These are phyloP conservation scores for Catajapyx aquilonaris DNA, from an alignment of 1,140 invertebrate species.

Conservation along the genomic window DNA sequence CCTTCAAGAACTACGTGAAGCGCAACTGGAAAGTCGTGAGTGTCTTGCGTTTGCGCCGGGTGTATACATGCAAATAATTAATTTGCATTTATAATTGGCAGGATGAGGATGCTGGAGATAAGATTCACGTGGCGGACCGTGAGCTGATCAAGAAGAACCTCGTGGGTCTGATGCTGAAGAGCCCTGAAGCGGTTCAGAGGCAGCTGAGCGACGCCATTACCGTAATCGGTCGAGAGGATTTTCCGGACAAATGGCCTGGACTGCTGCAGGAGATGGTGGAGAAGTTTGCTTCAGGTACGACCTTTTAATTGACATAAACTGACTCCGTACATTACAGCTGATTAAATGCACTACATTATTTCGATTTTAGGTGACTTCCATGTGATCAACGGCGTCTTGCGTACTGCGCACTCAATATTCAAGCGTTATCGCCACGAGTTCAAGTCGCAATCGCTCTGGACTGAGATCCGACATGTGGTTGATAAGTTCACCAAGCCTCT, in stretches of 20 bases:
- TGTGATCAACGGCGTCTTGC: constrained; percentile 81
- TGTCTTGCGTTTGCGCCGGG: constrained; percentile 12
- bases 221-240: constrained; percentile 84
- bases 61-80: not conserved
- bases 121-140: constrained; percentile 61
- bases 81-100: constrained; percentile 16
- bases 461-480: constrained; percentile 90
- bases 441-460: constrained; percentile 83
- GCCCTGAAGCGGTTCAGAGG: constrained; percentile 71
- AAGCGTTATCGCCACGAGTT: constrained; percentile 90
- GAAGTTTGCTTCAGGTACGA: constrained; percentile 23
- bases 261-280: constrained; percentile 78
- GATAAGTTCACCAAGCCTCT: constrained; percentile 82
- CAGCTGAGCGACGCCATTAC: constrained; percentile 90
- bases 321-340: not conserved
- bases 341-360: not conserved
- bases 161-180: constrained; percentile 78
- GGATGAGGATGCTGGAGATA: constrained; percentile 56
- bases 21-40: constrained; percentile 79
- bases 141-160: constrained; percentile 63
- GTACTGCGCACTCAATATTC: constrained; percentile 89
- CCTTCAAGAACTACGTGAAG: constrained; percentile 94
- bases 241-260: constrained; percentile 83
- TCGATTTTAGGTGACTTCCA: constrained; percentile 58
- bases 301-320: not conserved